Conservation (phyloP, 1,140 invertebrate genomes). For the Amphibalanus amphitrite region DNA sequence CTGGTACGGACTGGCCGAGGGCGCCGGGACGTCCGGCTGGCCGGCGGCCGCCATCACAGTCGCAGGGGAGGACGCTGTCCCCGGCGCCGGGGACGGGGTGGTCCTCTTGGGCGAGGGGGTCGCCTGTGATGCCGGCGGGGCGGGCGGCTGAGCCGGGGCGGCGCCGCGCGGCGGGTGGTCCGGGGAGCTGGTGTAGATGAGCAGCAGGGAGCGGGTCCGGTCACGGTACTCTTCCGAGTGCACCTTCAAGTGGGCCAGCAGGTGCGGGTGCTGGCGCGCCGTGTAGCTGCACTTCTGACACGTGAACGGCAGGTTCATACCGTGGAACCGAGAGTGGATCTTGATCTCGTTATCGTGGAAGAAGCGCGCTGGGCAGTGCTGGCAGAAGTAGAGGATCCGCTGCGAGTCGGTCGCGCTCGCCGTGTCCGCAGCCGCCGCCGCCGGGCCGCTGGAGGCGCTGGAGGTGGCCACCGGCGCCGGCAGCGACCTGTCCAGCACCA, state of each 20-base stretch:
- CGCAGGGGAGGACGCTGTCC: conserved; percentile 25
- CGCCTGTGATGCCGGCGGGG: no score
- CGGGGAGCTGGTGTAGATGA: conserved; percentile 41
- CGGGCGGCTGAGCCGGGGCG: no score
- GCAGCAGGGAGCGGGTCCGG: conserved; percentile 47
- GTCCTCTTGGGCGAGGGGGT: neutral
- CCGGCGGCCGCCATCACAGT: no score
- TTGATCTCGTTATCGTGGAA: conserved; percentile 42
- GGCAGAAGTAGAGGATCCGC: conserved; percentile 32
- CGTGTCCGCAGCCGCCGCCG: neutral
- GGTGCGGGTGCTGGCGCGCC: conserved; percentile 41
- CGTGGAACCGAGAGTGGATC: conserved; percentile 50
- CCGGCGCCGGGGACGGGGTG: neutral
- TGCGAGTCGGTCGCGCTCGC: conserved; percentile 11
- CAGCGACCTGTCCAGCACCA: conserved; percentile 5
- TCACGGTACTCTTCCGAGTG: conserved; percentile 64
- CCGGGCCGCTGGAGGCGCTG: neutral
- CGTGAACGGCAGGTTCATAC: conserved; percentile 37
- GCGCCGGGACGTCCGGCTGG: no score
- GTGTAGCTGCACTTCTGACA: conserved; percentile 64
- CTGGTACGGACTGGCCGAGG: no score
- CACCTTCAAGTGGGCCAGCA: conserved; percentile 53
- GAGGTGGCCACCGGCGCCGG: neutral
- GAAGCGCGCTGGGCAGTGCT: conserved; percentile 55
- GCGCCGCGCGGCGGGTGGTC: conserved; percentile 28